phyloP scores from a whole-genome alignment of 2,888 invertebrate genomes.

The Galeopsomyia nigrocyanea region DNA sequence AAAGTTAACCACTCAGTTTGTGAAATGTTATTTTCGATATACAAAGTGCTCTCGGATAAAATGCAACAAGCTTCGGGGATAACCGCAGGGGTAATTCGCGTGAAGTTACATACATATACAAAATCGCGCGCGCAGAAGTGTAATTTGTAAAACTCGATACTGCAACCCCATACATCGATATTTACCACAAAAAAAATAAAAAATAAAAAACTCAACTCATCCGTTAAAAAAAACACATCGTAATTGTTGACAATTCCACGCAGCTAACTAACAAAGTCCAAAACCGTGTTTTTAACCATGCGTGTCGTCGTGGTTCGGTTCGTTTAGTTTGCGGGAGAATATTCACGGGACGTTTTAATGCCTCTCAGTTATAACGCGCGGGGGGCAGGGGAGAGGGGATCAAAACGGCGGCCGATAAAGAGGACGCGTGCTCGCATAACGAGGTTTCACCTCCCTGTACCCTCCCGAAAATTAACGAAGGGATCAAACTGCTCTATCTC shows the following conservation, averaged over 20 bases:
- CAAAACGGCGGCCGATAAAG: no score
- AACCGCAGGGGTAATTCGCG: no score
- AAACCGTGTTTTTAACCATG: not conserved
- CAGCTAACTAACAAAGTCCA: slow-evolving; percentile 4
- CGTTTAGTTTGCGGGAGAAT: slow-evolving; percentile 22
- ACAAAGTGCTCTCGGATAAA: no score
- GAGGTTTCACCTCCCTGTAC: slow-evolving; percentile 31
- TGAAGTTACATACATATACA: no score
- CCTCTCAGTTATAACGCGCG: not conserved
- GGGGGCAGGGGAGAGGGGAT: not conserved
- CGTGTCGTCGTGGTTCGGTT: not conserved
- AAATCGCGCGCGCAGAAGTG: no score
- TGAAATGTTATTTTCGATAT: no score
- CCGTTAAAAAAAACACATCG: not conserved
- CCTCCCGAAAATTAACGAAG: slow-evolving; percentile 39
- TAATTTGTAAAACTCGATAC: no score
- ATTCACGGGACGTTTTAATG: slow-evolving; percentile 33
- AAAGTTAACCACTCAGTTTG: no score
- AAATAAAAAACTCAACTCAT: not conserved
- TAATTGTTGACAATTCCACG: slow-evolving; percentile 7
- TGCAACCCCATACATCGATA: not conserved
- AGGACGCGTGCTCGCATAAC: slow-evolving; percentile 14
- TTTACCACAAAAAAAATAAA: not conserved
- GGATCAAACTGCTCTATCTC: slow-evolving; percentile 3
- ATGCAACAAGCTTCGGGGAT: no score